A percentile compares a stretch with the other conserved stretches of the same genome.
Evolutionary conservation across 2,888 invertebrate species (phyloP).

Genomic region (Gryllus longicercus): DNA sequence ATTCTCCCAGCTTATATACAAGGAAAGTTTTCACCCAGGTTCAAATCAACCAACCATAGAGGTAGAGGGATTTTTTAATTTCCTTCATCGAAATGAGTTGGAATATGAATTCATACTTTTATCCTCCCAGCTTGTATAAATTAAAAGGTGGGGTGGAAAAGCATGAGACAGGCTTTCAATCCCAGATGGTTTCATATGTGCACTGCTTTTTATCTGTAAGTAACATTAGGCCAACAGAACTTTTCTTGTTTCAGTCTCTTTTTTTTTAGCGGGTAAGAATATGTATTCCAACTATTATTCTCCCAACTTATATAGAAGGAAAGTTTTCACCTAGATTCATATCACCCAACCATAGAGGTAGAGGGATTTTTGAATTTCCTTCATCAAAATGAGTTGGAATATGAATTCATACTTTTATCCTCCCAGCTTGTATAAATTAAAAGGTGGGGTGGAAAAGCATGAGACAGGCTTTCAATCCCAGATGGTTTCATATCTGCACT

Average conservation of each 20-base stretch:
- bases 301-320: too few relatives aligned
- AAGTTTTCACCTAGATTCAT: too few relatives aligned
- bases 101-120: neutral
- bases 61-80: too few relatives aligned
- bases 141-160: neutral
- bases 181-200: too few relatives aligned
- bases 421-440: neutral
- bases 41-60: neutral
- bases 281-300: too few relatives aligned
- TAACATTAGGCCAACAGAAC: too few relatives aligned
- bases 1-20: neutral
- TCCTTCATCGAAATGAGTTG: neutral
- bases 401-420: slow-evolving; percentile 2
- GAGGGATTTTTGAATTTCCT: too few relatives aligned
- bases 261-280: too few relatives aligned
- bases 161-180: neutral
- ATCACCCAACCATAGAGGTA: fast-evolving
- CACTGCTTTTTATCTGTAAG: too few relatives aligned
- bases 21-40: neutral
- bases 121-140: neutral
- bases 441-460: neutral
- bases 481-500: too few relatives aligned
- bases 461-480: neutral
- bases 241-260: too few relatives aligned
- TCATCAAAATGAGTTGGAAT: neutral